phyloP scores from a whole-genome alignment of 2,888 invertebrate genomes.

The Notocelia uddmanniana region DNA sequence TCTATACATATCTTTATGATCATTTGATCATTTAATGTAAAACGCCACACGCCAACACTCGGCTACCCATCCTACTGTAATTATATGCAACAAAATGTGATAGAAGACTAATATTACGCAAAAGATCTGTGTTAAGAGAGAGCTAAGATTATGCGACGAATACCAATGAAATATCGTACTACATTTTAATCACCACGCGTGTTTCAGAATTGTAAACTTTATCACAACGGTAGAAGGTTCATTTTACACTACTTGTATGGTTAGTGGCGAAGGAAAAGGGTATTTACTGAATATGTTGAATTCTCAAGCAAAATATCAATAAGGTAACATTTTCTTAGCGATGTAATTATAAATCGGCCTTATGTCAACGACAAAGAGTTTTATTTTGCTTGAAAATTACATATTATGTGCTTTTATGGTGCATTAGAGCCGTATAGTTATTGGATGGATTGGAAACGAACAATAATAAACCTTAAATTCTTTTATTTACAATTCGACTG shows the following conservation, averaged over 20 bases:
- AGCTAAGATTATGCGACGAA: neutral
- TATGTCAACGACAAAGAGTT: too few species aligned
- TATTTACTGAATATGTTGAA: neutral
- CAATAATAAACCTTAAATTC: neutral
- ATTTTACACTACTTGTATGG: neutral
- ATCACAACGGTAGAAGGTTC: too few species aligned
- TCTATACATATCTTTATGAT: neutral
- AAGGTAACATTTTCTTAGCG: too few species aligned
- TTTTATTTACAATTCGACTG: neutral
- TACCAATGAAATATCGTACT: neutral
- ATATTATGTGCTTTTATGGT: neutral
- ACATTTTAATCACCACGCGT: too few species aligned
- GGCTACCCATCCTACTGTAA: neutral
- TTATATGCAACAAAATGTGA: neutral
- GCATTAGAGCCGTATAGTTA: neutral
- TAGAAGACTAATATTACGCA: neutral
- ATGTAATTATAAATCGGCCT: too few species aligned
- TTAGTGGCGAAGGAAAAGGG: neutral
- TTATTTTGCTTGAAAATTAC: too few species aligned
- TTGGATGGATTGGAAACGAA: neutral
- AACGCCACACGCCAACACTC: neutral
- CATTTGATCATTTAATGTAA: neutral
- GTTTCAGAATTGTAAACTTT: too few species aligned
- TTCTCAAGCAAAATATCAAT: too few species aligned
- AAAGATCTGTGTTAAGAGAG: neutral